Evolutionary conservation across 2,113 vertebrate species (phyloP).

Genomic region (Capreolus pygargus): DNA sequence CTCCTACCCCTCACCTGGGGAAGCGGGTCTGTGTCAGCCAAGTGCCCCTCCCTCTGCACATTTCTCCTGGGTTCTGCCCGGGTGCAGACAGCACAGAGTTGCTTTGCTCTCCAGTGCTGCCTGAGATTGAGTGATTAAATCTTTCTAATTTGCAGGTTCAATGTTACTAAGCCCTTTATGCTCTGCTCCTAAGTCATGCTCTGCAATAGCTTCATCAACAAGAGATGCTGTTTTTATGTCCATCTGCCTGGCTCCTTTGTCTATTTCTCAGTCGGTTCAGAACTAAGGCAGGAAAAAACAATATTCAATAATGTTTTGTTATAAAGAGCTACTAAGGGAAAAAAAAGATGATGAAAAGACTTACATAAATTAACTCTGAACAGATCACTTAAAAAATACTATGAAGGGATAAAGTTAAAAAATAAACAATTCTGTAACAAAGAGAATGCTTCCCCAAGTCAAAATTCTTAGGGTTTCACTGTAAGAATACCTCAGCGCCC

Average conservation of each 20-base stretch:
- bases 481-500: neutral
- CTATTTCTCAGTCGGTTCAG: neutral
- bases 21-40: neutral
- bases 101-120: neutral
- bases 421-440: neutral
- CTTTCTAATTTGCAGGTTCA: neutral
- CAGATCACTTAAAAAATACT: neutral
- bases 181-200: neutral
- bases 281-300: constrained; percentile 14
- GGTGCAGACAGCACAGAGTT: neutral
- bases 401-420: neutral
- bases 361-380: neutral
- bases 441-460: neutral
- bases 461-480: neutral
- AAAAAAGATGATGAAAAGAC: neutral
- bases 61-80: neutral
- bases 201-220: neutral
- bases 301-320: neutral
- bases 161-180: neutral
- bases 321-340: neutral
- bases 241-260: neutral
- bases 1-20: neutral
- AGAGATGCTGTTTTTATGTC: constrained; percentile 6
- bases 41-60: neutral
- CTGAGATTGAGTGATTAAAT: neutral